These are phyloP conservation scores for Tromatobia lineatoria DNA, from an alignment of 2,888 invertebrate species.

Conservation along the genomic window DNA sequence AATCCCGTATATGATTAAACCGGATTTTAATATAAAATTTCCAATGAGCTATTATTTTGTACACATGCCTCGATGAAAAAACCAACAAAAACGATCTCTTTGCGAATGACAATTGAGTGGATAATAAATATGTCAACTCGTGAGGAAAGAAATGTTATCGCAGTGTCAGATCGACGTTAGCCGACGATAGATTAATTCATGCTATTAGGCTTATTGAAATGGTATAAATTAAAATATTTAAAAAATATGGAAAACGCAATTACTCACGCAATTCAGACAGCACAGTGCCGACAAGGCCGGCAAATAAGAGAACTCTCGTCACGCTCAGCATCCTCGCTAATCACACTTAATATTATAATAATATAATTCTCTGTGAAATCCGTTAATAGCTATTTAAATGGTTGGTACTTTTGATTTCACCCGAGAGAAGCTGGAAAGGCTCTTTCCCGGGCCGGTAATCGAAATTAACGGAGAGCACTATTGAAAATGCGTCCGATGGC, in stretches of 20 bases:
- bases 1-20: background rate
- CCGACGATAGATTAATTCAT: background rate
- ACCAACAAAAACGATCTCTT: background rate
- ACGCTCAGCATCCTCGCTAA: slow-evolving; percentile 55
- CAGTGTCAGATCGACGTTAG: background rate
- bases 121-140: background rate
- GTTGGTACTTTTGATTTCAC: slow-evolving; percentile 9
- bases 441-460: slow-evolving; percentile 58
- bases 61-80: background rate
- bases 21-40: background rate
- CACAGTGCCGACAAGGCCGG: slow-evolving; percentile 65
- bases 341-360: slow-evolving; percentile 40
- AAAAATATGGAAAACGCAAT: slow-evolving; percentile 8
- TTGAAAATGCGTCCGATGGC: slow-evolving; percentile 82
- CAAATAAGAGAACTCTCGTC: slow-evolving; percentile 48
- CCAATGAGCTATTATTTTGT: background rate
- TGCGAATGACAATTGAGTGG: background rate
- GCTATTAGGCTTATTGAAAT: background rate
- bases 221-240: slow-evolving; percentile 6
- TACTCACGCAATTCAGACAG: slow-evolving; percentile 77
- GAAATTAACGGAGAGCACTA: slow-evolving; percentile 77
- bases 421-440: slow-evolving; percentile 3
- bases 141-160: background rate
- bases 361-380: background rate
- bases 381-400: background rate